Evolutionary conservation across 2,888 invertebrate genomes (phyloP).

Genomic region (Epinotia bilunana): DNA sequence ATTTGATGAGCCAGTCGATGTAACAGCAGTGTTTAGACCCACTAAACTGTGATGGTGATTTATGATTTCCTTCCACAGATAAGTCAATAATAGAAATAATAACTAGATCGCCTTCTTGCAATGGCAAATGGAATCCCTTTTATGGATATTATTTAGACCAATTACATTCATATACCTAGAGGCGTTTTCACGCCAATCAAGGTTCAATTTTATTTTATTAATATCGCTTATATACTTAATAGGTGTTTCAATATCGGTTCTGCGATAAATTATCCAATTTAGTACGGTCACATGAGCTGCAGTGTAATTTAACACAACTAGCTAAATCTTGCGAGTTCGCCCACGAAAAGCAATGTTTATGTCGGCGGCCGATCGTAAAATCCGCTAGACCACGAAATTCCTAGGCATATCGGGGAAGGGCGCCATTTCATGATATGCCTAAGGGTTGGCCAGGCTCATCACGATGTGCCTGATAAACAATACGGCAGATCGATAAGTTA

Average conservation of each 20-base stretch:
- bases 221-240: conserved; percentile 1
- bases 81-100: not conserved
- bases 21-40: no score
- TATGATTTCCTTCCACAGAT: not conserved
- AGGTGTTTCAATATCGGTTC: conserved; percentile 19
- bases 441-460: no score
- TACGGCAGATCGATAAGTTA: no score
- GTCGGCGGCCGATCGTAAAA: no score
- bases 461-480: no score
- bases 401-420: not conserved
- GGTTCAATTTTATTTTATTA: conserved; percentile 2
- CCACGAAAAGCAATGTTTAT: not conserved
- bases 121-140: not conserved
- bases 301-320: not conserved
- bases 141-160: conserved; percentile 9
- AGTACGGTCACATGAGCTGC: conserved; percentile 4
- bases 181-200: conserved; percentile 19
- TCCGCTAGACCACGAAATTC: no score
- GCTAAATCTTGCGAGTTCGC: not conserved
- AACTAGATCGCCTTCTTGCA: not conserved
- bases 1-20: no score
- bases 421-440: not conserved
- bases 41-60: not conserved
- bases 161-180: conserved; percentile 4
- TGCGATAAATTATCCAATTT: conserved; percentile 20